phyloP scores from a whole-genome alignment of 1,140 invertebrate species.

The Drosophila nebulosa region DNA sequence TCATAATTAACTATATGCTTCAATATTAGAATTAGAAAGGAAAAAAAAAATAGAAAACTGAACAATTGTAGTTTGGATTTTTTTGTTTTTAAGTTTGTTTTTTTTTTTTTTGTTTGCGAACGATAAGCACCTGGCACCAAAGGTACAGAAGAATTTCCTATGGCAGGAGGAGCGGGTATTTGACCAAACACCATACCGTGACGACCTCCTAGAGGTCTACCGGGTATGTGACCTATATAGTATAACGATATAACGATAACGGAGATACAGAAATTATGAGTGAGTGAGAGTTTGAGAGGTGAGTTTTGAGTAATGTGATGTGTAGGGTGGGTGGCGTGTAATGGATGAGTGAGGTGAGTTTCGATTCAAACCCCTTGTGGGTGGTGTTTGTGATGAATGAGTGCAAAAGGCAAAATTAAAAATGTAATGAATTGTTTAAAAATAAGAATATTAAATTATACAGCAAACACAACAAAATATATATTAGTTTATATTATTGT shows the following conservation, averaged over 20 bases:
- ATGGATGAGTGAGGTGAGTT: too few species aligned
- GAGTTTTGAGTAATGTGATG: neutral
- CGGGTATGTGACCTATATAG: constrained; percentile 84
- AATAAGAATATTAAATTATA: constrained; percentile 12
- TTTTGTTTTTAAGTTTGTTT: constrained; percentile 40
- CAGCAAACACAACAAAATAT: constrained; percentile 14
- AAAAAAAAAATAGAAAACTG: constrained; percentile 36
- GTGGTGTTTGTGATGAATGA: constrained; percentile 26
- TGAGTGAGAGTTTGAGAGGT: constrained; percentile 60
- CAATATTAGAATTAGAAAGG: constrained; percentile 50
- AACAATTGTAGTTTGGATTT: constrained; percentile 26
- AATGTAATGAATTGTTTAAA: constrained; percentile 8
- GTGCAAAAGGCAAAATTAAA: constrained; percentile 40
- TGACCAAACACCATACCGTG: constrained; percentile 86
- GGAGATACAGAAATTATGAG: constrained; percentile 70
- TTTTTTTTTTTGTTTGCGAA: constrained; percentile 59
- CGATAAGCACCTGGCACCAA: constrained; percentile 82
- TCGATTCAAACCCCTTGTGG: too few species aligned
- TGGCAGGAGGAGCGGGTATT: constrained; percentile 83
- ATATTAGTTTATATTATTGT: neutral
- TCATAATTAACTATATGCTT: constrained; percentile 45
- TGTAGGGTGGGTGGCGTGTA: neutral
- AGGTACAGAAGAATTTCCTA: constrained; percentile 84
- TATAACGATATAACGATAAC: constrained; percentile 68
- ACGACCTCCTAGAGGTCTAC: constrained; percentile 85